Evolutionary conservation across 2,113 vertebrate species (phyloP).

Genomic region (Damaliscus lunatus): DNA sequence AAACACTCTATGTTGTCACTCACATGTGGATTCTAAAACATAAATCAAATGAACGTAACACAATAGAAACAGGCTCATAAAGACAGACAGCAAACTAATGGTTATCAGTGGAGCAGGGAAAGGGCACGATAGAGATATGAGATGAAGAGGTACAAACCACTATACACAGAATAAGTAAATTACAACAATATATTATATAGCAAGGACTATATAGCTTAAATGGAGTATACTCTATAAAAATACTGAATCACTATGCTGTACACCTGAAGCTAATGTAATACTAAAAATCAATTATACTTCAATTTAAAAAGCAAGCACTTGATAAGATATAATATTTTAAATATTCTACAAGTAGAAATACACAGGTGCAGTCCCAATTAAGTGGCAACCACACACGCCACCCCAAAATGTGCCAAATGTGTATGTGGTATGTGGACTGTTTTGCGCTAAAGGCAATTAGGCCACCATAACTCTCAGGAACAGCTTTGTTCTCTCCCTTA

Average conservation of each 20-base stretch:
- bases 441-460: fast-evolving
- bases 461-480: background rate
- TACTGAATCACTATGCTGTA: background rate
- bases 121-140: background rate
- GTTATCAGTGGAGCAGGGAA: background rate
- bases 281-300: background rate
- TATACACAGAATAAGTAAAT: background rate
- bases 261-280: background rate
- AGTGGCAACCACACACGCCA: background rate
- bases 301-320: background rate
- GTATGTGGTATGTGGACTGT: background rate
- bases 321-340: background rate
- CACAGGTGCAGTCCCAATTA: background rate
- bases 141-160: background rate
- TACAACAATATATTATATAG: background rate
- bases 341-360: background rate
- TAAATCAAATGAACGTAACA: background rate
- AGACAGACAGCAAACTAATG: background rate
- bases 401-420: background rate
- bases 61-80: background rate
- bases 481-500: background rate
- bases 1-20: background rate
- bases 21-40: background rate
- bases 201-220: background rate
- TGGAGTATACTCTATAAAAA: background rate